Evolutionary conservation across 2,888 invertebrate genomes (phyloP), one percentile per base, ranked within the genome.

Genomic region (Chalcis sispes): DNA sequence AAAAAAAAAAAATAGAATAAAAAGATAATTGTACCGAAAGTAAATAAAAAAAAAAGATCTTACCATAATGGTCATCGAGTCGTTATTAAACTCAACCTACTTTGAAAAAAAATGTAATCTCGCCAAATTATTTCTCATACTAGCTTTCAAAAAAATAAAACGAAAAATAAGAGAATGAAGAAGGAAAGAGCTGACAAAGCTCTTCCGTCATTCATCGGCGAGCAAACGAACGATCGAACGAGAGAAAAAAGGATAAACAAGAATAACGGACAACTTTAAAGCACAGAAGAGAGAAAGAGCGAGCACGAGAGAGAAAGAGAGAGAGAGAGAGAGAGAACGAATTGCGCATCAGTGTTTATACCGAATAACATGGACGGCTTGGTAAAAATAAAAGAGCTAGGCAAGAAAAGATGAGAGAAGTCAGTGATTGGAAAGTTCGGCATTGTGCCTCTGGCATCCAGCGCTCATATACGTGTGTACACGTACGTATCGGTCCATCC

Each of bases 381-480:
- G 20, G 20, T 59, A 65, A 62, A 72, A 65, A 65, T 54, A 72
- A 56, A 40, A 56, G 46, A 20, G 32, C 5, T 20, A 0, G 10
- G 56, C 25, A 56, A 50, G 36, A 66, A 61, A 29, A 42, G 61
- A 32, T 10, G 50, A 56, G 58, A 13, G 18, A 66, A 73, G 65
- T 67, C 74, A 74, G 54, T 46, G 67, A 74, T 74, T 74, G 74
- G 61, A 74, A 74, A 67, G 69, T 74, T 69, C 56, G 48, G 20
- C 48, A 46, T 42, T n/a, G 25, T 20, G 18, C 58, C n/a, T 25
- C 15, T 15, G 46, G 13, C 46, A 46, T 15, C 5, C 8, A 8
- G 46, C n/a, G 15, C n/a, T n/a, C n/a, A n/a, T n/a, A n/a, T n/a
- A n/a, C n/a, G n/a, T n/a, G n/a, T n/a, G n/a, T n/a, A n/a, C n/a